Percentiles rank a stretch among this genome's conserved stretches.
phyloP scores from a whole-genome alignment of 2,888 invertebrate genomes.

The Hermaeophaga mercurialis region DNA sequence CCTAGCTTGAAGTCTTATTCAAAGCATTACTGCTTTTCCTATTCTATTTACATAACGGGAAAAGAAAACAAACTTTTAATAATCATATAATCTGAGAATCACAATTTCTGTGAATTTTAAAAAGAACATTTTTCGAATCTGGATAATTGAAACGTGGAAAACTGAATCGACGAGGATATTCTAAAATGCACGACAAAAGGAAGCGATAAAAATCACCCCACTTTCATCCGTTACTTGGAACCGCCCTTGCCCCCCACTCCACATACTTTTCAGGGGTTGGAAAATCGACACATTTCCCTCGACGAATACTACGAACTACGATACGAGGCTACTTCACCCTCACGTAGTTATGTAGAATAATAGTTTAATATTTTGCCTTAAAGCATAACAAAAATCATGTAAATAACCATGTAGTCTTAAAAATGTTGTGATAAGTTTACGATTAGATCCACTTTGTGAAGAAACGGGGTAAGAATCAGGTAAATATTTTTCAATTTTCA shows the following conservation, averaged over 20 bases:
- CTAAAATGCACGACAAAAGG: constrained; percentile 7
- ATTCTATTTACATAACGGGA: too few species aligned
- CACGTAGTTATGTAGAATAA: constrained; percentile 15
- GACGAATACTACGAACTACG: constrained; percentile 37
- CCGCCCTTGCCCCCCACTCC: constrained; percentile 33
- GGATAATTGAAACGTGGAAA: constrained; percentile 12
- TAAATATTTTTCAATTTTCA: constrained; percentile 9
- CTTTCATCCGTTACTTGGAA: constrained; percentile 14
- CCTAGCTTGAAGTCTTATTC: too few species aligned
- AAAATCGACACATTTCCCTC: constrained; percentile 43
- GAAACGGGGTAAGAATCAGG: not conserved
- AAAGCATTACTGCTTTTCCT: too few species aligned
- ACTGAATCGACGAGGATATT: not conserved
- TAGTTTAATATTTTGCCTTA: constrained; percentile 4
- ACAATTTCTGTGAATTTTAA: too few species aligned
- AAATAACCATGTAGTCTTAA: constrained; percentile 14
- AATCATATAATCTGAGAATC: too few species aligned
- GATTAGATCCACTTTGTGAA: not conserved
- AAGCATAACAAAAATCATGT: constrained; percentile 11
- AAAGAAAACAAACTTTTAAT: too few species aligned
- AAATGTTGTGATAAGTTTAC: constrained; percentile 17
- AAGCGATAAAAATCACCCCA: constrained; percentile 7
- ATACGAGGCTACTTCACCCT: constrained; percentile 14
- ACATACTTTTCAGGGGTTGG: constrained; percentile 42
- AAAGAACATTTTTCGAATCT: constrained; percentile 5